Evolutionary conservation across 2,888 invertebrate species (phyloP).

Genomic region (Megalurothrips usitatus): DNA sequence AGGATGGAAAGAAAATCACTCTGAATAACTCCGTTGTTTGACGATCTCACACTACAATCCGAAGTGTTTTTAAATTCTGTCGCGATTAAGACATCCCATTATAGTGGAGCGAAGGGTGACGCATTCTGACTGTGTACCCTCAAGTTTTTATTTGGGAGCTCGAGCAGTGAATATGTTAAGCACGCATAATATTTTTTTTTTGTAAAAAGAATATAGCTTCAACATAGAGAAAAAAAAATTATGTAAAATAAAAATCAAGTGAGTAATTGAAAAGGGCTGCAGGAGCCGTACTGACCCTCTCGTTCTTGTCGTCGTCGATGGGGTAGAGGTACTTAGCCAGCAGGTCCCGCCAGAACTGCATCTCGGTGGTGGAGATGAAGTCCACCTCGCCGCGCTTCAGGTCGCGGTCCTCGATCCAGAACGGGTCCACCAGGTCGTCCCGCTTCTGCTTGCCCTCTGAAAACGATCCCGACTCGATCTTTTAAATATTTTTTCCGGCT

Average conservation of each 20-base stretch:
- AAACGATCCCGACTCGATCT: background rate
- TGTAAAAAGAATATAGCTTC: background rate
- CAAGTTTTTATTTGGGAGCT: background rate
- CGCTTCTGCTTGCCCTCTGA: constrained; percentile 54
- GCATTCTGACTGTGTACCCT: too few species aligned
- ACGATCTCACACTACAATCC: too few species aligned
- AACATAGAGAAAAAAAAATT: background rate
- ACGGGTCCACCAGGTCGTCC: constrained; percentile 85
- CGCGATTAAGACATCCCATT: too few species aligned
- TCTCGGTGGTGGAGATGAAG: constrained; percentile 76
- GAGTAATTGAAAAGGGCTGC: background rate
- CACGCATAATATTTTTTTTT: too few species aligned
- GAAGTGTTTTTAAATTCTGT: too few species aligned
- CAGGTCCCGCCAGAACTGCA: constrained; percentile 89
- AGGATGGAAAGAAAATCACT: too few species aligned
- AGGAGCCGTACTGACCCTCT: constrained; percentile 62
- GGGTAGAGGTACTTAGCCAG: constrained; percentile 92
- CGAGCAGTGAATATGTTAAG: constrained; percentile 7
- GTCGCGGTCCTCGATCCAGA: constrained; percentile 89
- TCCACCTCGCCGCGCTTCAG: constrained; percentile 87
- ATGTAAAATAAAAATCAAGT: background rate
- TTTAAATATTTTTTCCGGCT: too few species aligned
- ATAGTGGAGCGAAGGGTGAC: too few species aligned
- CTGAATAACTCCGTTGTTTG: too few species aligned
- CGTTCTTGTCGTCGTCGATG: constrained; percentile 85